A percentile compares a stretch with the other conserved stretches of the same genome.
phyloP scores from a whole-genome alignment of 2,113 vertebrate species.

The Haemorhous mexicanus region DNA sequence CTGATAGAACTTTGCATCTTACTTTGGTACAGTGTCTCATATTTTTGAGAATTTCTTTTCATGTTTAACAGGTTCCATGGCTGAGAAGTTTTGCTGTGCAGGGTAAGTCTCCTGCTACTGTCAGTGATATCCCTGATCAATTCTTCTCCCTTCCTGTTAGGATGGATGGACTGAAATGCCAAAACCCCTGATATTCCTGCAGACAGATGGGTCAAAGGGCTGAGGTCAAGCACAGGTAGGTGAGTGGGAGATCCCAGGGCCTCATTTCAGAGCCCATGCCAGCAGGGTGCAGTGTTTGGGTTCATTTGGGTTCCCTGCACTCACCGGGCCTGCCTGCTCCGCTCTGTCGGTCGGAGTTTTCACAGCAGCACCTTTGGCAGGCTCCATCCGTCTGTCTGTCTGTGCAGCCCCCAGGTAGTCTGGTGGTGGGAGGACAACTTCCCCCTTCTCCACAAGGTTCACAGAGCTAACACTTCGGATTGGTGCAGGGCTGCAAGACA shows the following conservation, averaged over 20 bases:
- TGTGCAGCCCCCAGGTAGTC: conserved; percentile 81
- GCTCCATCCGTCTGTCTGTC: conserved; percentile 7
- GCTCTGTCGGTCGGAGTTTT: neutral
- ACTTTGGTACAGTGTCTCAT: neutral
- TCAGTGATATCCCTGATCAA: neutral
- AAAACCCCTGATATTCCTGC: fast-evolving
- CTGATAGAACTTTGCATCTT: neutral
- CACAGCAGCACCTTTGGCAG: neutral
- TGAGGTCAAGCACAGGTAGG: neutral
- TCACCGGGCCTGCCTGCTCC: conserved; percentile 58
- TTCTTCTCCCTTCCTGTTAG: neutral
- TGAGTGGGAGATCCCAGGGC: neutral
- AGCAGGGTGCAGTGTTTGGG: neutral
- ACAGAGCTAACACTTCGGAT: conserved; percentile 77
- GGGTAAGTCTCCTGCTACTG: neutral
- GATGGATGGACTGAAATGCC: neutral
- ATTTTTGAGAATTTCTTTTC: neutral
- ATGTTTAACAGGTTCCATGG: neutral
- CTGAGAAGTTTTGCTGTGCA: neutral
- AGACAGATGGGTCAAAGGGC: neutral
- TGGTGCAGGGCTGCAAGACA: conserved; percentile 69
- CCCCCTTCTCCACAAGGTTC: conserved; percentile 79
- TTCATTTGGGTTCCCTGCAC: neutral
- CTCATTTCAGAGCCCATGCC: neutral
- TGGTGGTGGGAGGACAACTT: conserved; percentile 83